These are phyloP conservation scores for Tetanocera ferruginea DNA, from an alignment of 2,888 invertebrate genomes.

Conservation along the genomic window DNA sequence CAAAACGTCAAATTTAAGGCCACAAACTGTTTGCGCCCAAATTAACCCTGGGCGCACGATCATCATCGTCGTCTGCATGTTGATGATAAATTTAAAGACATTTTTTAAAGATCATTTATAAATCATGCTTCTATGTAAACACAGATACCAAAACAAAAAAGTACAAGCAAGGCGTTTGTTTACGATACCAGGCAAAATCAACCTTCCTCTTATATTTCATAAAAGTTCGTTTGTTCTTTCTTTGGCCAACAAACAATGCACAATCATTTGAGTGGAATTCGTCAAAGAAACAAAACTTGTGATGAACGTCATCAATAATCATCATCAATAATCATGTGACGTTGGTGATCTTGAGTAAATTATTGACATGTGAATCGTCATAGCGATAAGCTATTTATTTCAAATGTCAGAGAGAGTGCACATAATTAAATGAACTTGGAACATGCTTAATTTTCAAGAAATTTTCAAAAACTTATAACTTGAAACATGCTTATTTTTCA, in stretches of 20 bases:
- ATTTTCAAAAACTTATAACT: too few species aligned
- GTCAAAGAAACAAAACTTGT: neutral
- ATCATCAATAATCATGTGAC: constrained; percentile 1
- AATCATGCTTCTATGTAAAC: neutral
- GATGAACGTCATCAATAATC: constrained; percentile 34
- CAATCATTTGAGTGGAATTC: constrained; percentile 27
- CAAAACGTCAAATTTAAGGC: constrained; percentile 32
- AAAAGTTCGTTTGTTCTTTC: neutral
- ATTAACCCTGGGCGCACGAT: constrained; percentile 33
- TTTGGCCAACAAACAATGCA: constrained; percentile 12
- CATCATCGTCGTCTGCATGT: constrained; percentile 4
- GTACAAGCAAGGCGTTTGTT: neutral
- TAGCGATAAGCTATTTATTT: neutral
- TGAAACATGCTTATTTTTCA: too few species aligned
- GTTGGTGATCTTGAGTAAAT: neutral
- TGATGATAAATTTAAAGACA: constrained; percentile 34
- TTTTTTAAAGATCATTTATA: constrained; percentile 30
- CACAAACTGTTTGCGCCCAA: constrained; percentile 35
- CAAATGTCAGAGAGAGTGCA: neutral
- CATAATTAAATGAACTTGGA: neutral
- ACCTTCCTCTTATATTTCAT: constrained; percentile 19
- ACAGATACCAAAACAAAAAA: neutral
- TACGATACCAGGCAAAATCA: neutral
- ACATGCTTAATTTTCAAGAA: neutral
- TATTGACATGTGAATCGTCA: neutral